phyloP scores from a whole-genome alignment of 2,888 invertebrate genomes.

The Meganola albula region DNA sequence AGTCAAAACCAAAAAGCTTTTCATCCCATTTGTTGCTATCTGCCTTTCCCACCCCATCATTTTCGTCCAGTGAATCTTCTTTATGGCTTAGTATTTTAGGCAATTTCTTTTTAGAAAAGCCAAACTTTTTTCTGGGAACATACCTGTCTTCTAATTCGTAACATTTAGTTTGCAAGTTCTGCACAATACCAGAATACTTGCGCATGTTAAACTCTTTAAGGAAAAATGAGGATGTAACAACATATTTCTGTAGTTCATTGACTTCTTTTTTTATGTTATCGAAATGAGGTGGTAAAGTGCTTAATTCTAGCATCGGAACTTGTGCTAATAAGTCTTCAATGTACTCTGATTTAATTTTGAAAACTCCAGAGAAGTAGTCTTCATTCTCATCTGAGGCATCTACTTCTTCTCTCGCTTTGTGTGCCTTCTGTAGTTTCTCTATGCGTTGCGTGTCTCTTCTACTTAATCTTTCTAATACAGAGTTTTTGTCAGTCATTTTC shows the following conservation, averaged over 20 bases:
- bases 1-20: constrained; percentile 80
- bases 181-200: constrained; percentile 84
- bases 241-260: constrained; percentile 85
- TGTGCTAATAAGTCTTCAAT: constrained; percentile 80
- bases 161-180: constrained; percentile 82
- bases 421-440: constrained; percentile 80
- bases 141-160: constrained; percentile 84
- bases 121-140: constrained; percentile 91
- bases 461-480: constrained; percentile 66
- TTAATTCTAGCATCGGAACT: constrained; percentile 67
- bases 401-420: constrained; percentile 79
- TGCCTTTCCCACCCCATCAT: constrained; percentile 52
- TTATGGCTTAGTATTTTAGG: constrained; percentile 65
- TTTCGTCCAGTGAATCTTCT: constrained; percentile 53
- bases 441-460: constrained; percentile 81
- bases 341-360: constrained; percentile 80
- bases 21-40: constrained; percentile 77
- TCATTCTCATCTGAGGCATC: constrained; percentile 81
- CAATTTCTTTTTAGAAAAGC: constrained; percentile 85
- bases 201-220: constrained; percentile 89
- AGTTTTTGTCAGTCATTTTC: constrained; percentile 68
- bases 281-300: constrained; percentile 78
- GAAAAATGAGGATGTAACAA: constrained; percentile 88
- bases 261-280: constrained; percentile 84
- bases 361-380: constrained; percentile 83